Conservation (phyloP, 2,888 invertebrate genomes). For the Leistus spinibarbis region DNA sequence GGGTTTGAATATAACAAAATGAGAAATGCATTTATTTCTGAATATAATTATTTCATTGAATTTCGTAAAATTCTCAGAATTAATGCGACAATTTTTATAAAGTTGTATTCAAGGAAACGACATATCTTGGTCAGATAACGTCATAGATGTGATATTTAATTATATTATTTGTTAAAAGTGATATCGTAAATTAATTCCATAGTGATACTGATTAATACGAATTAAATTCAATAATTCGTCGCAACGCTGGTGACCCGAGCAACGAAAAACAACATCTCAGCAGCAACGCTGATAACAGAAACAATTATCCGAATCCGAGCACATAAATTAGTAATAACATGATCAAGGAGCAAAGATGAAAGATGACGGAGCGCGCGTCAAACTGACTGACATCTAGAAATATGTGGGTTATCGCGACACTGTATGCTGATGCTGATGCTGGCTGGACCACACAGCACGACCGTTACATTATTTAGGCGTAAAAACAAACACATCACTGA, state of each 20-base stretch:
- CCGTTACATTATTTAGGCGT: conserved; percentile 19
- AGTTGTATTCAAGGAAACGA: not conserved
- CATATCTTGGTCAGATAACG: not conserved
- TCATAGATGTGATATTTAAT: not conserved
- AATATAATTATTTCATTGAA: no score
- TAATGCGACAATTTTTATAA: no score
- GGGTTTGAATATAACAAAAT: no score
- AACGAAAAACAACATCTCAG: conserved; percentile 13
- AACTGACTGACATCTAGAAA: not conserved
- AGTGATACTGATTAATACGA: conserved; percentile 23
- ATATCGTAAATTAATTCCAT: conserved; percentile 32
- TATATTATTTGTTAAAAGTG: not conserved
- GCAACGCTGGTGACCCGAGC: conserved; percentile 18
- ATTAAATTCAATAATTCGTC: conserved; percentile 36
- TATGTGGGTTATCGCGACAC: not conserved
- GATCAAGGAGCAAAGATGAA: conserved; percentile 10
- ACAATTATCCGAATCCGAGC: conserved; percentile 35
- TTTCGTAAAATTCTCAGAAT: no score
- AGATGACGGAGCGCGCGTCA: conserved; percentile 1
- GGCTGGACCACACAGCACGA: not conserved
- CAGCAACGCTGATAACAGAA: conserved; percentile 16
- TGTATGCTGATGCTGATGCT: not conserved
- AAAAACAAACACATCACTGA: conserved; percentile 10
- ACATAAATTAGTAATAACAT: conserved; percentile 27
- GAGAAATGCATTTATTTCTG: no score